Conservation (phyloP, 2,888 invertebrate species). For the Cataglyphis albicans region DNA sequence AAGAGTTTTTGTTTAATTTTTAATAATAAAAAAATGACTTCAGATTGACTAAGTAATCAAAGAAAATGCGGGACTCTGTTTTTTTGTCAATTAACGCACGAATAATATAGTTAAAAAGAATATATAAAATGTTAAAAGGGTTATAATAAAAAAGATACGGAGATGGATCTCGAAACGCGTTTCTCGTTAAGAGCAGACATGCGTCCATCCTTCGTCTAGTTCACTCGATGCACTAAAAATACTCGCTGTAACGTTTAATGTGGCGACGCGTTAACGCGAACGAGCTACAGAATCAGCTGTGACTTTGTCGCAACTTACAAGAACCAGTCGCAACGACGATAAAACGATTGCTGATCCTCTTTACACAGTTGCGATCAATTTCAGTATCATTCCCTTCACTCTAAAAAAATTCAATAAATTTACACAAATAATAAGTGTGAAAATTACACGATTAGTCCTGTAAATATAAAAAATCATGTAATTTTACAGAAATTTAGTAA, state of each 20-base stretch:
- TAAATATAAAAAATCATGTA: no score
- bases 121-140: neutral
- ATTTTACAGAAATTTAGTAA: no score
- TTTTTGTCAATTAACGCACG: neutral
- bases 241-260: constrained; percentile 24
- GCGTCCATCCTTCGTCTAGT: constrained; percentile 8
- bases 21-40: neutral
- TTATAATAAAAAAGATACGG: neutral
- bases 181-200: constrained; percentile 31
- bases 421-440: no score
- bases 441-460: no score
- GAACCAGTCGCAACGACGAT: constrained; percentile 8
- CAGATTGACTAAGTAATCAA: neutral
- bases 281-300: constrained; percentile 15
- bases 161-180: neutral
- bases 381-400: neutral
- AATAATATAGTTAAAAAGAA: neutral
- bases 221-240: constrained; percentile 41
- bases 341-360: neutral
- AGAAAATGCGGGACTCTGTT: neutral
- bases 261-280: constrained; percentile 36
- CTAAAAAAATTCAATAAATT: no score
- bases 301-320: constrained; percentile 21
- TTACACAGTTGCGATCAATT: neutral
- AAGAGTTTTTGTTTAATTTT: neutral